Conservation (phyloP, 2,888 invertebrate species). For the Phalera bucephala region DNA sequence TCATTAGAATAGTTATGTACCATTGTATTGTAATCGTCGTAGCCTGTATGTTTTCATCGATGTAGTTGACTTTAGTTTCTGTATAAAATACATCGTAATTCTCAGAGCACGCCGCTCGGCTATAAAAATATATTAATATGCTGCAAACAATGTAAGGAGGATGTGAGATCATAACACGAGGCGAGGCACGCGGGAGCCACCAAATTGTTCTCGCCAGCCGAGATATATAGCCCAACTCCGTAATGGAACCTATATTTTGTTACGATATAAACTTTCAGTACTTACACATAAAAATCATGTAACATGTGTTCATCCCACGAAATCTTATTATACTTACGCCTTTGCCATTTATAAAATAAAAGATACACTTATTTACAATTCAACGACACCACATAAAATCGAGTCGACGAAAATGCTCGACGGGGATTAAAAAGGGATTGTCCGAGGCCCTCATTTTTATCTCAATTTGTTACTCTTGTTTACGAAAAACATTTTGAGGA, state of each 20-base stretch:
- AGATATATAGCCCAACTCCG: constrained; percentile 14
- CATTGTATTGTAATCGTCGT: constrained; percentile 2
- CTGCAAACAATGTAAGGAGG: constrained; percentile 30
- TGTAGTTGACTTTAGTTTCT: constrained; percentile 19
- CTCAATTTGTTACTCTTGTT: constrained; percentile 64
- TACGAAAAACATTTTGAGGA: constrained; percentile 57
- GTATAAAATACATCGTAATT: constrained; percentile 17
- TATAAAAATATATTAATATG: constrained; percentile 31
- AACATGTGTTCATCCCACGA: constrained; percentile 9
- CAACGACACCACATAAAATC: constrained; percentile 47
- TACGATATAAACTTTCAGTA: no score
- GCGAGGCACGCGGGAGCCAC: constrained; percentile 15
- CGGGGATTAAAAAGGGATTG: constrained; percentile 64
- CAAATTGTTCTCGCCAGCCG: constrained; percentile 21
- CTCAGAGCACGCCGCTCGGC: constrained; percentile 13
- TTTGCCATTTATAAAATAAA: constrained; percentile 32
- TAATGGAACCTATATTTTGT: constrained; percentile 11
- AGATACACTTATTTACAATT: constrained; percentile 47
- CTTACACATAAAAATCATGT: background rate
- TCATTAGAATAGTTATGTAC: constrained; percentile 3
- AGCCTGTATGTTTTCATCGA: background rate
- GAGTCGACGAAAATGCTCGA: constrained; percentile 46
- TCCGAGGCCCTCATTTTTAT: constrained; percentile 62
- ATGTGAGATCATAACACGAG: constrained; percentile 27
- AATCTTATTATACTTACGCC: constrained; percentile 30